phyloP scores from a whole-genome alignment of 2,888 invertebrate species.

The Cantharis flavilabris region DNA sequence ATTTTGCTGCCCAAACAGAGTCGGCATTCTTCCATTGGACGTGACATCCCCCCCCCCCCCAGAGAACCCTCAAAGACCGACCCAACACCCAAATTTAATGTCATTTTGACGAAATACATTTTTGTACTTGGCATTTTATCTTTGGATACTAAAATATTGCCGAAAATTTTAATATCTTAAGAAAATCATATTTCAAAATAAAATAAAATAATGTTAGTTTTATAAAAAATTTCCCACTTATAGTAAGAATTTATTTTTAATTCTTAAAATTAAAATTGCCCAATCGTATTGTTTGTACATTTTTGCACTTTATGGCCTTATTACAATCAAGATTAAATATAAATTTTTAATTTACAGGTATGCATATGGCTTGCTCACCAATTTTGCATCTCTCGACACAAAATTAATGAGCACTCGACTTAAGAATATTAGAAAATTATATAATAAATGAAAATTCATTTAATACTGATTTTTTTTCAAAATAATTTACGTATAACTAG shows the following conservation, averaged over 20 bases:
- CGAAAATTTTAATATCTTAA: slow-evolving; percentile 10
- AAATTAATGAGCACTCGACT: not conserved
- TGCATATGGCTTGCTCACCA: not conserved
- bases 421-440: not conserved
- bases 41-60: no score
- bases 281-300: slow-evolving; percentile 18
- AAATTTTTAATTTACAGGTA: not conserved
- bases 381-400: not conserved
- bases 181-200: not conserved
- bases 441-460: not conserved
- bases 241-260: slow-evolving; percentile 14
- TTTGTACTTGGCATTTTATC: slow-evolving; percentile 26
- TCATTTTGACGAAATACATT: not conserved
- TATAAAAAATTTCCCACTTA: slow-evolving; percentile 33
- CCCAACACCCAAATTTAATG: not conserved
- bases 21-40: not conserved
- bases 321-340: not conserved
- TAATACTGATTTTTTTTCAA: not conserved
- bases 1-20: not conserved
- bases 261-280: slow-evolving; percentile 23
- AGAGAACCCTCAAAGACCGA: not conserved
- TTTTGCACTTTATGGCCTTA: slow-evolving; percentile 6
- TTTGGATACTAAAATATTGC: slow-evolving; percentile 29
- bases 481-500: not conserved
- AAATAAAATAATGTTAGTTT: not conserved